Evolutionary conservation across 1,140 invertebrate species (phyloP), one percentile per base, ranked within the genome.

Genomic region (Heliothis virescens): DNA sequence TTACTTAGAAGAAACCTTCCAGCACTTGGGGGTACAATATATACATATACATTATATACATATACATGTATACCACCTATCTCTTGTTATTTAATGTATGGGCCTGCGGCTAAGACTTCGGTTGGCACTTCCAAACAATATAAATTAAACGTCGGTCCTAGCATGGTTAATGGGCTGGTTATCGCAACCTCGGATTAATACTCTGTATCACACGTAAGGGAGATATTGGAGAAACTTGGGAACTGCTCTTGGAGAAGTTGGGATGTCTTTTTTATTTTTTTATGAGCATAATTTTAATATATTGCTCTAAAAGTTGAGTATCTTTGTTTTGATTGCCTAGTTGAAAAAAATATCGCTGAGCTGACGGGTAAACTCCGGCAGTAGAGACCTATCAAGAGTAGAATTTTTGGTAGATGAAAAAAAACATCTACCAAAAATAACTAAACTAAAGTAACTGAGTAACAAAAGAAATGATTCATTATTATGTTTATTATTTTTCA

Each of bases 1-100:
- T 79, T 79, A 79, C 77, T 71, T 79, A 79, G 77, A 79, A 71
- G 77, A 71, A 60, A 71, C 63, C 62, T 50, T 65, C 26, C 75
- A n/a, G 72, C 52, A 59, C 63, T 69, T 69, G 65, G 15, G 29
- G 34, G 52, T 52, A 34, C 59, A 2, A 48, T 75, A 21, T 59
- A 57, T 21, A 62, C 12, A 53, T 57, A 73, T 26, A 26, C 29
- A 15, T 29, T 47, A 48, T 48, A 48, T 10, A 50, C 47, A 4
- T 11, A 57, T 18, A 57, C 53, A 57, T 57, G 55, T 57, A 18
- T 57, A 67, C 63, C 16, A 73, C 29, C 26, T 34, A 72, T 47
- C 34, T 69, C 63, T 67, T 41, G 47, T 59, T 60, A 67, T 79
- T 60, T 79, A 79, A 79, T 79, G 76, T 69, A 79, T 48, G 52